Evolutionary conservation across 2,888 invertebrate species (phyloP).

Genomic region (Gonocerus acuteangulatus): DNA sequence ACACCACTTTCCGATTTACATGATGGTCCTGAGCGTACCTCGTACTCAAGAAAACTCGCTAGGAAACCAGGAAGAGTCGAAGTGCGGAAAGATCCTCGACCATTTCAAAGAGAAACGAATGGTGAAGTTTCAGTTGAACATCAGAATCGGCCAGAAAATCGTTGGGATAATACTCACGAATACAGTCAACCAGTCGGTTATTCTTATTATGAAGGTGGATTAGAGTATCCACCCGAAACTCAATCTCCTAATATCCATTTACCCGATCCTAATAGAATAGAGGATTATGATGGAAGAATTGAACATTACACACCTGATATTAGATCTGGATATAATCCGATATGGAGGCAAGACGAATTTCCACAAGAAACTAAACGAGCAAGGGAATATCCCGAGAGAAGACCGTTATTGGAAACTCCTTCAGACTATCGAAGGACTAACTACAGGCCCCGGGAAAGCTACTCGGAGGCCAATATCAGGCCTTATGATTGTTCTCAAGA

Average conservation of each 20-base stretch:
- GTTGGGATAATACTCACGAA: too few relatives aligned
- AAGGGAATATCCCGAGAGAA: not conserved
- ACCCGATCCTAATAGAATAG: not conserved
- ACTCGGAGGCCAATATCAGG: not conserved
- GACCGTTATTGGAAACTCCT: not conserved
- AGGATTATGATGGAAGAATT: not conserved
- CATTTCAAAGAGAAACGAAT: not conserved
- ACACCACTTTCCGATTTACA: slow-evolving; percentile 30
- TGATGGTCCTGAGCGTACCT: slow-evolving; percentile 5
- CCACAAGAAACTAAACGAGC: not conserved
- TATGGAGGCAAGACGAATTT: not conserved
- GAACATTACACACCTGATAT: not conserved
- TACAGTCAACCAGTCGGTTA: too few relatives aligned
- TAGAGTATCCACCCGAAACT: not conserved
- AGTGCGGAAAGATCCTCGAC: not conserved
- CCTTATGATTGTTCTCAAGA: not conserved
- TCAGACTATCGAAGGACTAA: not conserved
- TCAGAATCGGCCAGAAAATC: too few relatives aligned
- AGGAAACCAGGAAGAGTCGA: not conserved
- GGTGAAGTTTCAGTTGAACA: not conserved
- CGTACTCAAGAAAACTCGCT: slow-evolving; percentile 6
- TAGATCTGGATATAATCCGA: not conserved
- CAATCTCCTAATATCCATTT: not conserved
- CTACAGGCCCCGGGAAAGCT: not conserved
- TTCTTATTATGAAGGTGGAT: not conserved